phyloP scores from a whole-genome alignment of 2,797 vertebrate species.

The Gila robusta region DNA sequence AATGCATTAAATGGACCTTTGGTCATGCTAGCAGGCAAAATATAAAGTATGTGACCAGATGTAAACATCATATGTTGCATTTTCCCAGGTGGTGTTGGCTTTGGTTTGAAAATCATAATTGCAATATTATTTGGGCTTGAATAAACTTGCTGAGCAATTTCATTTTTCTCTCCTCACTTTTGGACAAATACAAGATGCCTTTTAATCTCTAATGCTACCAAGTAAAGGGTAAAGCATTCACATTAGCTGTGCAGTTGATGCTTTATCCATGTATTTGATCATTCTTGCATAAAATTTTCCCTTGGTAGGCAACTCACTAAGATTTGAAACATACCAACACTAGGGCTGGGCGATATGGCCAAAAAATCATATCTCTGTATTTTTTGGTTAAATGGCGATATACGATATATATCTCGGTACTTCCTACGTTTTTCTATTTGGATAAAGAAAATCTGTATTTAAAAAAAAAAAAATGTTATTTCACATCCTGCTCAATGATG shows the following conservation, averaged over 20 bases:
- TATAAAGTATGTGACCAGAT: background rate
- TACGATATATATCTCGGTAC: no score
- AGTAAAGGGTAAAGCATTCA: background rate
- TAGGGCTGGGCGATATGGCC: no score
- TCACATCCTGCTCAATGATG: no score
- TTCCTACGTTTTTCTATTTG: no score
- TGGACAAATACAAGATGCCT: background rate
- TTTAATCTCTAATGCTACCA: background rate
- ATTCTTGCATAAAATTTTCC: background rate
- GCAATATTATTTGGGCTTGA: background rate
- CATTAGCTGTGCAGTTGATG: background rate
- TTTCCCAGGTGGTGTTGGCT: background rate
- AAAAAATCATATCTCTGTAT: no score
- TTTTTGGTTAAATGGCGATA: no score
- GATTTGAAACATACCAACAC: constrained; percentile 11
- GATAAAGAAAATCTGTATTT: no score
- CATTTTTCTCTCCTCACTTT: background rate
- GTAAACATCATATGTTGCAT: background rate
- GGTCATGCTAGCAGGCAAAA: background rate
- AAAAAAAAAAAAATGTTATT: no score
- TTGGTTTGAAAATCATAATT: background rate
- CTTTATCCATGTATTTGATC: background rate
- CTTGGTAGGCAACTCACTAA: background rate
- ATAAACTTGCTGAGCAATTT: background rate
- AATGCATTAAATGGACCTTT: background rate